phyloP scores from a whole-genome alignment of 2,113 vertebrate genomes.

The Chloropsis cyanopogon region DNA sequence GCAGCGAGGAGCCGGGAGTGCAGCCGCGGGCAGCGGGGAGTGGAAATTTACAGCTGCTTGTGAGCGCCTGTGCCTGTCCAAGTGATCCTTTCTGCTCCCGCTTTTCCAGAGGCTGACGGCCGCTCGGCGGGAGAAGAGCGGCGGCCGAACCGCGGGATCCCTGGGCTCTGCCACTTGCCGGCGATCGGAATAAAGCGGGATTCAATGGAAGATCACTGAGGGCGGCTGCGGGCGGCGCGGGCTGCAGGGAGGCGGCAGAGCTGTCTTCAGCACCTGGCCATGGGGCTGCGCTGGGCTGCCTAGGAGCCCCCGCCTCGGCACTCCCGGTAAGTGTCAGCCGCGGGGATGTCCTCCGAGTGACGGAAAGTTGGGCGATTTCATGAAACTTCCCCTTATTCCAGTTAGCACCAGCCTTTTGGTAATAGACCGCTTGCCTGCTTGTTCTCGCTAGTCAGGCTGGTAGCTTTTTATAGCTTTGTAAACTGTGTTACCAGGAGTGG shows the following conservation, averaged over 20 bases:
- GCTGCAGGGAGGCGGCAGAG: conserved; percentile 41
- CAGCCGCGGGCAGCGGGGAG: conserved; percentile 60
- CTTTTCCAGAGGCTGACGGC: conserved; percentile 56
- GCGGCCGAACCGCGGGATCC: background rate
- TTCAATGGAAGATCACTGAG: conserved; percentile 50
- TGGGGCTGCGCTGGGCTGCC: conserved; percentile 47
- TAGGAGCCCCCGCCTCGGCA: conserved; percentile 49
- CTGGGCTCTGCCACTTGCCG: background rate
- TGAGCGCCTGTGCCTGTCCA: conserved; percentile 27
- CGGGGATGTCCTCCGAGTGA: background rate
- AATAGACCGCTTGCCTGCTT: background rate
- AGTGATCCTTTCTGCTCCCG: conserved; percentile 54
- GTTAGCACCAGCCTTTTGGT: background rate
- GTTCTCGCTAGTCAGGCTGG: background rate
- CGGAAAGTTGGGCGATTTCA: background rate
- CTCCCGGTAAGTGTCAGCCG: conserved; percentile 63
- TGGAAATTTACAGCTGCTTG: conserved; percentile 80
- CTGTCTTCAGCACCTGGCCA: conserved; percentile 75
- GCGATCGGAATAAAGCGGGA: background rate
- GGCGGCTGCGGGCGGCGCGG: background rate
- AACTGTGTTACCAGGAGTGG: conserved; percentile 70
- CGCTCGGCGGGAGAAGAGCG: conserved; percentile 31
- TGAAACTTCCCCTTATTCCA: background rate
- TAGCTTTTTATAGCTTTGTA: conserved; percentile 67
- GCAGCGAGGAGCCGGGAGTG: conserved; percentile 57